Evolutionary conservation across 2,888 invertebrate species (phyloP).

Genomic region (Eudemis profundana): DNA sequence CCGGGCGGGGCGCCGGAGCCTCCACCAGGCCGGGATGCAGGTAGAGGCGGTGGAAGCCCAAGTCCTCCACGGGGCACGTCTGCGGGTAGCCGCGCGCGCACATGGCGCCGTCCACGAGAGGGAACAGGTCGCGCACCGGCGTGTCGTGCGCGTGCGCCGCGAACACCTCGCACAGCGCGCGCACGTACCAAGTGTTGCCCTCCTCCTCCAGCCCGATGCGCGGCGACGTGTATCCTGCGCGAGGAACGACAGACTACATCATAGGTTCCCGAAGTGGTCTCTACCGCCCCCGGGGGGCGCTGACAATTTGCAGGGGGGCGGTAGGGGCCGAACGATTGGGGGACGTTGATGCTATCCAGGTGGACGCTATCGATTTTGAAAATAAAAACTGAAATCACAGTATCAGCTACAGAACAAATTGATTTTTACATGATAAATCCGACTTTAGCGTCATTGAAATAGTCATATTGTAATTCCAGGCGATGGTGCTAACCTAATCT

Average conservation of each 20-base stretch:
- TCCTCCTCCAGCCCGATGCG: conserved; percentile 81
- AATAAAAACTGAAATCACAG: too few species aligned
- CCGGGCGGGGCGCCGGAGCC: conserved; percentile 4
- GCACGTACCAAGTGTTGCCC: conserved; percentile 87
- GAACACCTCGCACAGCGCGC: conserved; percentile 87
- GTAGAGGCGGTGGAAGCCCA: conserved; percentile 88
- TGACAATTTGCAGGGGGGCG: too few species aligned
- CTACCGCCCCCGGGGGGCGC: too few species aligned
- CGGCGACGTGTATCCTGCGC: conserved; percentile 85
- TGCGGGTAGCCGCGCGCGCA: conserved; percentile 77
- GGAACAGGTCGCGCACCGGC: conserved; percentile 87
- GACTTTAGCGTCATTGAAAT: too few species aligned
- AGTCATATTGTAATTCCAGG: too few species aligned
- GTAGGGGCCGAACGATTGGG: too few species aligned
- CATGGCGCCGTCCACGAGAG: conserved; percentile 84
- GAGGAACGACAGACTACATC: background rate
- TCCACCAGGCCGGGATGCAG: conserved; percentile 88
- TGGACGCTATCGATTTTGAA: too few species aligned
- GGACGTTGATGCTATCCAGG: too few species aligned
- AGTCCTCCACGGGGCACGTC: conserved; percentile 86
- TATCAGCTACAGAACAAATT: too few species aligned
- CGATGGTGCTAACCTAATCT: too few species aligned
- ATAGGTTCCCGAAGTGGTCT: too few species aligned
- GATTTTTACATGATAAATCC: too few species aligned
- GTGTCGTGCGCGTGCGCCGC: conserved; percentile 86